phyloP scores from a whole-genome alignment of 2,113 vertebrate species.

The Canis aureus region DNA sequence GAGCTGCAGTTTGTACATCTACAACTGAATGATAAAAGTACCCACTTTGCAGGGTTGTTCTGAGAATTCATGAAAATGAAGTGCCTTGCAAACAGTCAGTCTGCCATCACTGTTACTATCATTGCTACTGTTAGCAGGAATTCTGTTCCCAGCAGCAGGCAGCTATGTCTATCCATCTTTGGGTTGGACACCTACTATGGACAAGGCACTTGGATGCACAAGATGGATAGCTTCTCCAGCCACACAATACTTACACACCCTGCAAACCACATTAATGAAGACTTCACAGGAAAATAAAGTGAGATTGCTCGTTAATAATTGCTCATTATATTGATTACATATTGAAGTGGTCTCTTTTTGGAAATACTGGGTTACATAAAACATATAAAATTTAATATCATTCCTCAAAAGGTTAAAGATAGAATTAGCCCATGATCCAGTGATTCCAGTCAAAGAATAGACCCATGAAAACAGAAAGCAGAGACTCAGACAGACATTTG shows the following conservation, averaged over 20 bases:
- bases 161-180: not conserved
- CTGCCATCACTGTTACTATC: fast-evolving
- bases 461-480: not conserved
- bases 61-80: not conserved
- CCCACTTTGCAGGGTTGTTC: too few relatives aligned
- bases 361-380: not conserved
- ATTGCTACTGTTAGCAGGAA: not conserved
- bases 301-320: not conserved
- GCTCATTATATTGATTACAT: not conserved
- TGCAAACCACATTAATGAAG: not conserved
- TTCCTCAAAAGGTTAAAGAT: not conserved
- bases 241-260: not conserved
- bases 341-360: not conserved
- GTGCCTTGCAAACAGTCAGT: not conserved
- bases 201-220: not conserved
- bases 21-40: not conserved
- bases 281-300: not conserved
- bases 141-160: not conserved
- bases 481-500: not conserved
- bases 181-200: not conserved
- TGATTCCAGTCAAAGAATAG: not conserved
- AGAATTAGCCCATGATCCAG: not conserved
- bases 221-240: not conserved
- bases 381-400: not conserved
- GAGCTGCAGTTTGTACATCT: not conserved